Evolutionary conservation across 2,797 vertebrate species (phyloP).

Genomic region (Sebastes jordani): DNA sequence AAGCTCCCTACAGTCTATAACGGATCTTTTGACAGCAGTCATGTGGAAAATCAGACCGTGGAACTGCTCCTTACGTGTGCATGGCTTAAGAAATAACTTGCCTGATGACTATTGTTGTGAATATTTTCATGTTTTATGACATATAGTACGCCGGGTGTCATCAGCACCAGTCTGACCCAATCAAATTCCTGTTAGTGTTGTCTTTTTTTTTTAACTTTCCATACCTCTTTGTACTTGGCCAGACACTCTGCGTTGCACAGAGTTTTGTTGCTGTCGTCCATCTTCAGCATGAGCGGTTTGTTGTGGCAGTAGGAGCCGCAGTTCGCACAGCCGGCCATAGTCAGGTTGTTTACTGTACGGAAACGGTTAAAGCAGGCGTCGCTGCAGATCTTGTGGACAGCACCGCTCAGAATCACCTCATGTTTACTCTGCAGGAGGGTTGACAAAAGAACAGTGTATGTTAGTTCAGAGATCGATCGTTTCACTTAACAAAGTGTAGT

Average conservation of each 20-base stretch:
- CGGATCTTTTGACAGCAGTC: background rate
- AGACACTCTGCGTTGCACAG: conserved; percentile 90
- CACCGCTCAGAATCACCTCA: conserved; percentile 91
- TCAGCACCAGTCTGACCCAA: background rate
- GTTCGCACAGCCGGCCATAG: conserved; percentile 91
- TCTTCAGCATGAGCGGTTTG: conserved; percentile 87
- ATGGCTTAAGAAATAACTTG: background rate
- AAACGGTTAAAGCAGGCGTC: conserved; percentile 94
- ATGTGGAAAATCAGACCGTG: background rate
- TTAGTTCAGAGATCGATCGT: background rate
- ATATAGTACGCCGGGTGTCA: background rate
- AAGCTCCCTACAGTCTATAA: background rate
- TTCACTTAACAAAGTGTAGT: background rate
- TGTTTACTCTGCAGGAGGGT: conserved; percentile 87
- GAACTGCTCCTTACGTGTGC: background rate
- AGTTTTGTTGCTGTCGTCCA: conserved; percentile 88
- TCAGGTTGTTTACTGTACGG: conserved; percentile 90
- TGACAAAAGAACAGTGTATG: background rate
- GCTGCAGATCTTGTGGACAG: conserved; percentile 93
- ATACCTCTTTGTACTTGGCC: conserved; percentile 90
- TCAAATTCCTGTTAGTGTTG: background rate
- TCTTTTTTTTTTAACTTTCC: too few relatives aligned
- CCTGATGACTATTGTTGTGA: background rate
- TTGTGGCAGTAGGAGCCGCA: conserved; percentile 90
- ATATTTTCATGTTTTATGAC: background rate